These are phyloP conservation scores for Syndactyla subalaris DNA, from an alignment of 2,797 vertebrate species.

Conservation along the genomic window DNA sequence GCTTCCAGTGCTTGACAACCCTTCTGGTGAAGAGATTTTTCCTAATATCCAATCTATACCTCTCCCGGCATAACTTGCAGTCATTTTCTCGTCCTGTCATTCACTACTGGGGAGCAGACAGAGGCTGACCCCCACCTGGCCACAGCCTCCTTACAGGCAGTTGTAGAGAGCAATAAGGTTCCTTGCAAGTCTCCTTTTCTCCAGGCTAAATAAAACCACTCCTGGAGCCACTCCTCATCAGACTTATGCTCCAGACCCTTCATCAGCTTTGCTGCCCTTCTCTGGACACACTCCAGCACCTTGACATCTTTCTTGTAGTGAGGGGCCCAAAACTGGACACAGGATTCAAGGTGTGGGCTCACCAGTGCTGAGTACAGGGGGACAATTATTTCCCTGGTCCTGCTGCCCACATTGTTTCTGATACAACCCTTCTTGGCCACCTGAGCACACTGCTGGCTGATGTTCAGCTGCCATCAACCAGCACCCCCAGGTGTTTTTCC, in stretches of 20 bases:
- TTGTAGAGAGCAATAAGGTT: not conserved
- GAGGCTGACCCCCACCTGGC: fast-evolving
- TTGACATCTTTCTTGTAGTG: not conserved
- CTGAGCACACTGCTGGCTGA: not conserved
- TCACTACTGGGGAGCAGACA: not conserved
- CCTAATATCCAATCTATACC: not conserved
- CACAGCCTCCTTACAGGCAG: not conserved
- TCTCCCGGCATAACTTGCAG: not conserved
- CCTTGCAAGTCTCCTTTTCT: not conserved
- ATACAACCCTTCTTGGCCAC: not conserved
- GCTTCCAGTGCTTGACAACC: not conserved
- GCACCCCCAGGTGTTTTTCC: not conserved
- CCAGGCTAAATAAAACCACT: not conserved
- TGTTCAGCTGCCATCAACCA: not conserved
- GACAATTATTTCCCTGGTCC: not conserved
- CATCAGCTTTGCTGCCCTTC: fast-evolving
- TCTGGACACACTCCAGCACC: fast-evolving
- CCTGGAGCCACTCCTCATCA: not conserved
- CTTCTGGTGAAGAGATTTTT: not conserved
- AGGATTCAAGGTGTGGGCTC: not conserved
- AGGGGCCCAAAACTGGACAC: not conserved
- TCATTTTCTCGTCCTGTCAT: not conserved
- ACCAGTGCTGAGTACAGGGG: not conserved
- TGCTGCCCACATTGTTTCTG: not conserved
- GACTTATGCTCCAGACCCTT: not conserved